Evolutionary conservation across 1,140 invertebrate genomes (phyloP), one percentile per base, ranked within the genome.

Genomic region (Lamellibrachia luymesi): DNA sequence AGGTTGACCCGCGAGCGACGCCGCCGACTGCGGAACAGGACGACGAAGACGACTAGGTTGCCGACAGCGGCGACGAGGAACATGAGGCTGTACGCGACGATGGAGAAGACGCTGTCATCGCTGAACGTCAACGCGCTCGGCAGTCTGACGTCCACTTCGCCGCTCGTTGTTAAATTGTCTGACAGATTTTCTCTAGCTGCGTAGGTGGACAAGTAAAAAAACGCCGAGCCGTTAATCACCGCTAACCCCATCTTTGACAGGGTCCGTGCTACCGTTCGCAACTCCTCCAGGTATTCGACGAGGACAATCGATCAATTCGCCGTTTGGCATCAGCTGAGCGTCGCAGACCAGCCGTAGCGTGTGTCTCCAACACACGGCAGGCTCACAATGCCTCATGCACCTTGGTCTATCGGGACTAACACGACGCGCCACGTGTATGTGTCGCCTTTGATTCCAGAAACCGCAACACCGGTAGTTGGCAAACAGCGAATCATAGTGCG

Each of bases 1-100:
- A 98, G 94, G 91, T 97, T 97, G 89, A 98, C 97, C 49, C 98
- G 96, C 0, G 97, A 98, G 94, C 98, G 98, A 50, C 97, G 95
- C 92, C 97, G 97, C 22, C 97, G 96, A 92, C 97, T 97, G 25
- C 97, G 96, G 92, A 97, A 97, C 2, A 98, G 96, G 2, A 98
- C 97, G 2, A 97, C 96, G 94, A 98, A 98, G 10, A 98, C 92
- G 56, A 89, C 49, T 2, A 93, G 92, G n/a, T 93, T 93, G n/a
- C 92, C 92, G 89, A 93, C 92, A 7, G 92, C 92, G 17, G 92
- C 52, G 89, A 93, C 38, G 64, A 80, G 27, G 38, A 93, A 93
- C 52, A 93, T 52, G 49, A 93, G 6, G 49, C 38, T 27, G 64
- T 93, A 93, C 25, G 92, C 51, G 7, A 93, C 92, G 92, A 93